Evolutionary conservation across 2,888 invertebrate genomes (phyloP).

Genomic region (Acanthococcus lagerstroemiae): DNA sequence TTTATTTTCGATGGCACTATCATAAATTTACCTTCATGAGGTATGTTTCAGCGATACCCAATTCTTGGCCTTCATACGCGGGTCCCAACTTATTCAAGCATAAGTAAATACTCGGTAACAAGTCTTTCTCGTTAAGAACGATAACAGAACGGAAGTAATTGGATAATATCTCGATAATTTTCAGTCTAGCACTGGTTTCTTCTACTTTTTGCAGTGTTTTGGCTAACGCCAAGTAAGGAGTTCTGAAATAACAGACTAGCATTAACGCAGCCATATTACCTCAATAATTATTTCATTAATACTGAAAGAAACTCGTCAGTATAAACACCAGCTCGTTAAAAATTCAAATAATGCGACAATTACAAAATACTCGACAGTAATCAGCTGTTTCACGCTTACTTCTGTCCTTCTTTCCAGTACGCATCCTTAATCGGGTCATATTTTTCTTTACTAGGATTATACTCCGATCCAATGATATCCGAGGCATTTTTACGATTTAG

Average conservation of each 20-base stretch:
- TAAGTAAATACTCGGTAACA: slow-evolving; percentile 81
- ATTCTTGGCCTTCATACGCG: slow-evolving; percentile 83
- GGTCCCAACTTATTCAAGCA: slow-evolving; percentile 94
- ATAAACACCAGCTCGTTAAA: too few species aligned
- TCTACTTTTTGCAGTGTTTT: slow-evolving; percentile 86
- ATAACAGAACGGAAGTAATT: slow-evolving; percentile 91
- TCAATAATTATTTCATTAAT: background rate
- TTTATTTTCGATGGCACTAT: background rate
- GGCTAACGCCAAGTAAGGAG: slow-evolving; percentile 87
- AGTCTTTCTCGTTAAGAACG: slow-evolving; percentile 74
- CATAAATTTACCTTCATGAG: slow-evolving; percentile 62
- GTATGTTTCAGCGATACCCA: slow-evolving; percentile 90
- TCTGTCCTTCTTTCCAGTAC: slow-evolving; percentile 62
- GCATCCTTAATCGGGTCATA: slow-evolving; percentile 80
- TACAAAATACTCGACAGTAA: too few species aligned
- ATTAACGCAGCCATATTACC: background rate
- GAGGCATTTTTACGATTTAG: background rate
- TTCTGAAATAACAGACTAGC: slow-evolving; percentile 45
- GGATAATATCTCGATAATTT: slow-evolving; percentile 80
- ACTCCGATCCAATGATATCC: slow-evolving; percentile 43
- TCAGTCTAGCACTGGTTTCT: slow-evolving; percentile 68
- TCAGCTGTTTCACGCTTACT: slow-evolving; percentile 46
- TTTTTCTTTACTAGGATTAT: slow-evolving; percentile 58
- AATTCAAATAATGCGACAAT: slow-evolving; percentile 3
- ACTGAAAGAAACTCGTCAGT: background rate